phyloP scores from a whole-genome alignment of 1,140 invertebrate genomes.

The Pogonomyrmex barbatus region DNA sequence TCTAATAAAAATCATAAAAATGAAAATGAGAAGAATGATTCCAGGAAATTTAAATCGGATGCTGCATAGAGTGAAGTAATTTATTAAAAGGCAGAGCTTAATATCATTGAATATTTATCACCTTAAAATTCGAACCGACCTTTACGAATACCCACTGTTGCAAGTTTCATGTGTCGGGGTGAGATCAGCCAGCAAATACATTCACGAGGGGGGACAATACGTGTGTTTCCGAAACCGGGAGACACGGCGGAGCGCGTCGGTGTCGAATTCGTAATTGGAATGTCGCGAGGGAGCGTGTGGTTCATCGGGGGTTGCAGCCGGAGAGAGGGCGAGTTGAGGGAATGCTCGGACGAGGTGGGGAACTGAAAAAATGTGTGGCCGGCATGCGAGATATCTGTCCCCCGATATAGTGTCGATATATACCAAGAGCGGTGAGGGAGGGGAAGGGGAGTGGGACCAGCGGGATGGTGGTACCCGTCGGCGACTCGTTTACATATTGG shows the following conservation, averaged over 20 bases:
- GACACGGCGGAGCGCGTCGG: slow-evolving; percentile 30
- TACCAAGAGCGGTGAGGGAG: background rate
- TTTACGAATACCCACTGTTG: background rate
- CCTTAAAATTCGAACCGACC: background rate
- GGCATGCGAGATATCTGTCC: slow-evolving; percentile 56
- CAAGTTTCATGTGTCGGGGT: background rate
- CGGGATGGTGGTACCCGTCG: slow-evolving; percentile 60
- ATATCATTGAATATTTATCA: background rate
- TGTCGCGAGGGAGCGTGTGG: slow-evolving; percentile 53
- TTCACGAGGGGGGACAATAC: slow-evolving; percentile 26
- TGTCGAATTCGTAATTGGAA: slow-evolving; percentile 63
- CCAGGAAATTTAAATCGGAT: background rate
- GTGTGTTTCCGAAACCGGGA: slow-evolving; percentile 30
- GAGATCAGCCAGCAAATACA: slow-evolving; percentile 27
- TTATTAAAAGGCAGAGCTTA: background rate
- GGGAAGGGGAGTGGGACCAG: slow-evolving; percentile 17
- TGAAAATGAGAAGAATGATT: background rate
- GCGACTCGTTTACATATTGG: slow-evolving; percentile 75
- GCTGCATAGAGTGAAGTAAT: background rate
- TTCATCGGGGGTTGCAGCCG: slow-evolving; percentile 47
- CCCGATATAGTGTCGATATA: slow-evolving; percentile 50
- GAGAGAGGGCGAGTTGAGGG: background rate
- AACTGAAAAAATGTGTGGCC: slow-evolving; percentile 47
- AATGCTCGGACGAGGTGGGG: background rate
- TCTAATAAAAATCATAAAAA: background rate